These are phyloP conservation scores for Lateolabrax maculatus DNA, from an alignment of 2,797 vertebrate species.

Conservation along the genomic window DNA sequence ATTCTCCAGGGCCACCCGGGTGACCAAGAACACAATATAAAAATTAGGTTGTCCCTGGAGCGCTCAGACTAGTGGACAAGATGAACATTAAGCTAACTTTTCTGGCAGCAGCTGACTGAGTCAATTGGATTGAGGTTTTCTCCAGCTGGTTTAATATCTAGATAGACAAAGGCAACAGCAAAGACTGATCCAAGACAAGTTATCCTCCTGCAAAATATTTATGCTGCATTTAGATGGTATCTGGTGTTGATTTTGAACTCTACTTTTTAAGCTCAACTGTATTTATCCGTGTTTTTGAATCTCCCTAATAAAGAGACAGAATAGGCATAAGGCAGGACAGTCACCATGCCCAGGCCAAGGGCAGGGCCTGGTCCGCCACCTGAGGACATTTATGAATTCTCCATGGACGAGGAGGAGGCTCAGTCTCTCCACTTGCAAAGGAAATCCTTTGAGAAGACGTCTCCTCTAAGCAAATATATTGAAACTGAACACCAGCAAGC, in stretches of 20 bases:
- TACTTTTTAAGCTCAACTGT: slow-evolving; percentile 17
- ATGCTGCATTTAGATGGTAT: background rate
- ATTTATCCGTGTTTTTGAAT: slow-evolving; percentile 15
- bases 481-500: slow-evolving; percentile 83
- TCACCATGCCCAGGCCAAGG: slow-evolving; percentile 75
- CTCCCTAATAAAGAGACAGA: slow-evolving; percentile 14
- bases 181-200: slow-evolving; percentile 25
- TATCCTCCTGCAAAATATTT: slow-evolving; percentile 5
- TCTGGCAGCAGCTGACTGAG: slow-evolving; percentile 3
- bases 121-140: slow-evolving; percentile 3
- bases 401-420: slow-evolving; percentile 71
- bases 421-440: slow-evolving; percentile 59
- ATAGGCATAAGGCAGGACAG: slow-evolving; percentile 24
- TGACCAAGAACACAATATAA: slow-evolving; percentile 33
- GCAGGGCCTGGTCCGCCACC: slow-evolving; percentile 50
- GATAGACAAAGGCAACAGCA: background rate
- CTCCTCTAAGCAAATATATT: slow-evolving; percentile 83
- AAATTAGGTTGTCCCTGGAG: background rate
- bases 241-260: slow-evolving; percentile 26
- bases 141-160: slow-evolving; percentile 20
- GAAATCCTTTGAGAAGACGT: slow-evolving; percentile 67
- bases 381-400: slow-evolving; percentile 74
- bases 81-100: slow-evolving; percentile 23
- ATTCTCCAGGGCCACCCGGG: slow-evolving; percentile 41
- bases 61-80: slow-evolving; percentile 22